Evolutionary conservation across 30 jellyfish, hydroid and myxozoan genomes (phyloP).

Genomic region (Hydra vulgaris): DNA sequence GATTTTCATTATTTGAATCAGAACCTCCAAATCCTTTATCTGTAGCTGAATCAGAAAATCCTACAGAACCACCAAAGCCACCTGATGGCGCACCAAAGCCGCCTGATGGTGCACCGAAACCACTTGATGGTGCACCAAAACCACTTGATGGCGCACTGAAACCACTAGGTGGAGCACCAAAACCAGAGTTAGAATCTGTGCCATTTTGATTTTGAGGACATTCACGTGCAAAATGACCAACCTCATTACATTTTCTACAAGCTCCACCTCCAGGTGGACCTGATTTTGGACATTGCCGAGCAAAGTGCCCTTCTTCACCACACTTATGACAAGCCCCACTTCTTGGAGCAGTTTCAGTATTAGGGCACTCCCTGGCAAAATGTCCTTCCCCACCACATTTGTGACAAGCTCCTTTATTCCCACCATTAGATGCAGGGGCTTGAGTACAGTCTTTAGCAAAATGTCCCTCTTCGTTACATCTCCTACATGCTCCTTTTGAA

Average conservation of each 20-base stretch:
- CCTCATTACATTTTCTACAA: constrained; percentile 38
- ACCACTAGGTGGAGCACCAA: not conserved
- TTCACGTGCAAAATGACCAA: constrained; percentile 24
- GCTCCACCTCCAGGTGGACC: constrained; percentile 39
- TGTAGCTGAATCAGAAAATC: not conserved
- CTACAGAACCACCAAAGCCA: constrained; percentile 25
- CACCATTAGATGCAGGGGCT: constrained; percentile 16
- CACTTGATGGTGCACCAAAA: constrained; percentile 25
- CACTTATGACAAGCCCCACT: constrained; percentile 37
- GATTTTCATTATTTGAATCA: constrained; percentile 13
- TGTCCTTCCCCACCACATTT: constrained; percentile 46
- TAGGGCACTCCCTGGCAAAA: constrained; percentile 18
- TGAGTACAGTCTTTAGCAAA: constrained; percentile 20
- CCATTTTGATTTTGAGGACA: constrained; percentile 3
- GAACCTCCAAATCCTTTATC: constrained; percentile 35
- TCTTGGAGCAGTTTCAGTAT: constrained; percentile 29
- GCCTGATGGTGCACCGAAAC: not conserved
- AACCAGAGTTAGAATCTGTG: not conserved
- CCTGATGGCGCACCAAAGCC: not conserved
- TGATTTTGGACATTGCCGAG: constrained; percentile 11
- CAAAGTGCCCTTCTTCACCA: constrained; percentile 48
- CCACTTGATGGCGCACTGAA: constrained; percentile 7
- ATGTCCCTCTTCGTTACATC: constrained; percentile 43
- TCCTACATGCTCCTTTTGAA: constrained; percentile 39
- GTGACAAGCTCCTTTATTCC: constrained; percentile 41